Evolutionary conservation across 2,113 vertebrate species (phyloP), one percentile per base, ranked within the genome.

Genomic region (Catagonus wagneri): DNA sequence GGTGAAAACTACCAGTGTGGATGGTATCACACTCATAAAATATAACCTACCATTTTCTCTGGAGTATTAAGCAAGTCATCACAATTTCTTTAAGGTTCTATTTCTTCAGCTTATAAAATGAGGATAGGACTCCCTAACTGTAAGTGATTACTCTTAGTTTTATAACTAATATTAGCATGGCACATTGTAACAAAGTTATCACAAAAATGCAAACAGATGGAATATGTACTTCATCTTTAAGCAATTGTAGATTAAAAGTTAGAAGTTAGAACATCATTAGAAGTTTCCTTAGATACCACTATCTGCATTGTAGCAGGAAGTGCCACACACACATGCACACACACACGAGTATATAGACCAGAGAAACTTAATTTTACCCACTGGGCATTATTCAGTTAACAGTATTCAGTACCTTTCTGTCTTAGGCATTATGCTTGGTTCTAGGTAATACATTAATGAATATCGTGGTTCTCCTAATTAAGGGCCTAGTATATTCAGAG

Each of bases 71-170:
- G 3, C 27, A 93, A 91, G 50, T 68, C 58, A 80, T 50, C 58
- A 36, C 9, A 78, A 11, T 83, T 0, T 50, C 79, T 74, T 75
- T 68, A 60, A 60, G 2, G 4, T 83, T 91, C 34, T n/a, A 34
- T 90, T 86, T 94, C 13, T 66, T 95, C 32, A 69, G 17, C 29
- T 58, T 58, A 39, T n/a, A 79, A 86, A 86, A 34, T n/a, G 19
- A 87, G 3, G 27, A 15, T 34, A 93, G 32, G 58, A 27, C 27
- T 74, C 6, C 15, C 14, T n/a, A 71, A 7, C 12, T 56, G 50
- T 63, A 87, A 83, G 22, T 75, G 69, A 78, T 89, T 66, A 44
- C 10, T 63, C 9, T 54, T 69, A 1, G 58, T 52, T 54, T 63
- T 58, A 34, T 58, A 80, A 91, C 9, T 54, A 66, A 56, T 39